phyloP scores from a whole-genome alignment of 1,140 invertebrate species.

The Pomacea maculata region DNA sequence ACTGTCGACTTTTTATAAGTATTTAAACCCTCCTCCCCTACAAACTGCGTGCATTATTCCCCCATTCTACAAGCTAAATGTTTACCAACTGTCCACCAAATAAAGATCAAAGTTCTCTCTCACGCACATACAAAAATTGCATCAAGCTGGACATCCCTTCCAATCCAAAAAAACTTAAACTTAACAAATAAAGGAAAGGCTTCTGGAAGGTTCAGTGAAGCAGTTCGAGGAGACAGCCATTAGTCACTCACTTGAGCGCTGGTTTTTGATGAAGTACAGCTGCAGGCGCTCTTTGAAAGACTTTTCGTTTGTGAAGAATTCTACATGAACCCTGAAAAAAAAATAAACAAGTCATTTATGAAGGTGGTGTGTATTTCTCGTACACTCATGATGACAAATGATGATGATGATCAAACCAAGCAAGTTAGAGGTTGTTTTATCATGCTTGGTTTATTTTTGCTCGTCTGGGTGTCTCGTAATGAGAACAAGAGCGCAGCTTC shows the following conservation, averaged over 20 bases:
- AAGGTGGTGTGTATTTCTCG: background rate
- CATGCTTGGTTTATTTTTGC: background rate
- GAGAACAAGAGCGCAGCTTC: background rate
- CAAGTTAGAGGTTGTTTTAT: too few species aligned
- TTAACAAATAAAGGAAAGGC: background rate
- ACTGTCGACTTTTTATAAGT: background rate
- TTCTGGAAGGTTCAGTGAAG: too few species aligned
- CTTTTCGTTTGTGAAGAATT: slow-evolving; percentile 99
- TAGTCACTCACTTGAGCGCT: slow-evolving; percentile 92
- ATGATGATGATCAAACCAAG: too few species aligned
- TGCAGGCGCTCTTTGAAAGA: slow-evolving; percentile 98
- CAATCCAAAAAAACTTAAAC: background rate
- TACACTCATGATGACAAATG: background rate
- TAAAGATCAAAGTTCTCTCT: too few species aligned
- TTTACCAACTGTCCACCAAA: too few species aligned
- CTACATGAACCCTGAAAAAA: slow-evolving; percentile 90
- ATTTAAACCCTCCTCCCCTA: too few species aligned
- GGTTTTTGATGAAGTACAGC: slow-evolving; percentile 98
- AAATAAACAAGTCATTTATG: background rate
- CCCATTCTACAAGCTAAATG: too few species aligned
- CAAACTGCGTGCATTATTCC: too few species aligned
- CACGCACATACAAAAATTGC: background rate
- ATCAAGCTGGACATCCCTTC: background rate
- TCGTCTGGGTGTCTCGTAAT: background rate
- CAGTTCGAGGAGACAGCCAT: background rate